Base-by-base conservation (phyloP, 2,797 vertebrate species). In the Calcarius lapponicus region DNA sequence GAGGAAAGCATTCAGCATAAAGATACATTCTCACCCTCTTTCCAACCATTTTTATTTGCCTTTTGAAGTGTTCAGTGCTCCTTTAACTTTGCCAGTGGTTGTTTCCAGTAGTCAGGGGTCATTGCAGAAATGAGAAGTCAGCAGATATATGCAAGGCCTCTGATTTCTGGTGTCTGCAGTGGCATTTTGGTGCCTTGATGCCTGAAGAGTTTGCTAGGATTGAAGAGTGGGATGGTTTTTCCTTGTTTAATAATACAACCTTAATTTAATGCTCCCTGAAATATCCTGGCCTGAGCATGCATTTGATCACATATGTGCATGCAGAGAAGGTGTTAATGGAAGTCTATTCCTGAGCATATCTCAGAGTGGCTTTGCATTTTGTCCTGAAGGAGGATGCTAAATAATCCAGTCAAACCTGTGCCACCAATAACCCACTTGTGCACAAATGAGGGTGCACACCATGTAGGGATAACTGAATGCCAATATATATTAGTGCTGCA, bases 301-400 rank as follows among this genome's bases (percentile, higher is more conserved):
- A 34, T 90, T 86, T 75, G 82, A 84, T 72, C 16, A 29, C 19
- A 17, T 28, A 83, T 19, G 20, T 79, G 94, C 69, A 32, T 76
- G 56, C 45, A 95, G 62, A 83, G 80, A 91, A 60, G 64, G 48
- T 76, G 79, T 75, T 87, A 85, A 56, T 78, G 60, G 38, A 57
- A 48, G 21, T 73, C 84, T 88, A 74, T 86, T 90, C 69, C 79
- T 56, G 43, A 90, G 34, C 28, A 26, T 67, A 45, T 82, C 45
- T 83, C 78, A 78, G 64, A 73, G 32, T 66, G 81, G 61, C 71
- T 95, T 73, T 94, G 54, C 40, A 50, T 65, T 95, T 96, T 58
- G 32, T 83, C 87, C 62, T 72, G 85, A 86, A 54, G n/a, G 53
- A 87, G 47, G 20, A 17, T 73, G 50, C 58, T 75, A 62, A 93